These are phyloP conservation scores for Batillaria attramentaria DNA, from an alignment of 1,140 invertebrate species.

Conservation along the genomic window DNA sequence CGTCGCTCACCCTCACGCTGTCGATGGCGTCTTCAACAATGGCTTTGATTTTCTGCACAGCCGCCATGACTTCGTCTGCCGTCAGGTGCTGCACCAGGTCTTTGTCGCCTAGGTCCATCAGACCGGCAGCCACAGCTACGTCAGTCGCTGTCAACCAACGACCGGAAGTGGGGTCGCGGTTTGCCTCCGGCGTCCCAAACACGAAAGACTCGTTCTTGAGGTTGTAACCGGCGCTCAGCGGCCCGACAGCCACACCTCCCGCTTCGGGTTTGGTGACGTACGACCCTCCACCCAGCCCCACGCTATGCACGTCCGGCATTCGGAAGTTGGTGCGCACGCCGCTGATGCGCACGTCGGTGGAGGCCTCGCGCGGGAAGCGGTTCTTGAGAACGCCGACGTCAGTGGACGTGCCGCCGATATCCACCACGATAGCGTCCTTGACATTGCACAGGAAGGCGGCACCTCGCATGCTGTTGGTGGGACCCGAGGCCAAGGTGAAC, in stretches of 20 bases:
- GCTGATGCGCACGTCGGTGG: conserved; percentile 57
- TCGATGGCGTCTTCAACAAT: conserved; percentile 60
- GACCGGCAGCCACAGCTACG: conserved; percentile 60
- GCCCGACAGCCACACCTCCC: conserved; percentile 50
- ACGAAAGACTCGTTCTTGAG: conserved; percentile 44
- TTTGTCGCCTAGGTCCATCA: conserved; percentile 47
- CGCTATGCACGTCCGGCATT: conserved; percentile 67
- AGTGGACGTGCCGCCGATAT: conserved; percentile 67
- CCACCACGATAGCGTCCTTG: conserved; percentile 63
- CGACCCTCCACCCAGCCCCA: conserved; percentile 67
- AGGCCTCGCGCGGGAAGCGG: conserved; percentile 64
- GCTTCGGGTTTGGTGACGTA: conserved; percentile 43
- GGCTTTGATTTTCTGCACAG: conserved; percentile 49
- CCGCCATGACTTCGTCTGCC: conserved; percentile 32
- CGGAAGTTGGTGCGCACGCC: conserved; percentile 63
- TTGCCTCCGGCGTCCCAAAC: neutral
- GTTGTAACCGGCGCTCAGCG: conserved; percentile 61
- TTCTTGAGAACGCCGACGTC: conserved; percentile 63
- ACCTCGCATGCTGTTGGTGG: conserved; percentile 70
- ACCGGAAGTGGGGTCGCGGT: neutral
- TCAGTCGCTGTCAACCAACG: conserved; percentile 61
- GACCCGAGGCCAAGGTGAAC: conserved; percentile 65
- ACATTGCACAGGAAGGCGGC: conserved; percentile 62
- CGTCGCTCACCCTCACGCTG: conserved; percentile 51
- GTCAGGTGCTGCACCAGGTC: conserved; percentile 47